Evolutionary conservation across 2,888 invertebrate species (phyloP).

Genomic region (Nematopogon swammerdamellus): DNA sequence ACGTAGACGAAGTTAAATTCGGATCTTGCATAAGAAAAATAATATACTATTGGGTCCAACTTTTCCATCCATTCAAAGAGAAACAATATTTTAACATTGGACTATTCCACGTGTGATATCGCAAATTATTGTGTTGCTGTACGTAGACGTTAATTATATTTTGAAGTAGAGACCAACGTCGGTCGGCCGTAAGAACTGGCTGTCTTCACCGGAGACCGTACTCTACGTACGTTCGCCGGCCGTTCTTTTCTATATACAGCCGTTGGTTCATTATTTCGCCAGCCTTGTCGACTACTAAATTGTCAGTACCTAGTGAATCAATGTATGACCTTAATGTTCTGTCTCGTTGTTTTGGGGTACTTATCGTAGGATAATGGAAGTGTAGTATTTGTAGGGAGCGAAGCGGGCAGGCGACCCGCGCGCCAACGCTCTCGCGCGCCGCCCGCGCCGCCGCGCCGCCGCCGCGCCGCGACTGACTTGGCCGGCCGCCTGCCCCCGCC

Average conservation of each 20-base stretch:
- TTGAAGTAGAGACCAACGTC: not conserved
- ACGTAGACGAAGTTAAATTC: conserved; percentile 1
- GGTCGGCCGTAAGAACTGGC: not conserved
- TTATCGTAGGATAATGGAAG: not conserved
- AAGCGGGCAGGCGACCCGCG: not conserved
- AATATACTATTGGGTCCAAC: conserved; percentile 49
- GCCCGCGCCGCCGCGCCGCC: no score
- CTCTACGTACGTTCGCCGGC: no score
- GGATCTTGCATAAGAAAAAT: conserved; percentile 16
- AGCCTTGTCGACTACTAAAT: not conserved
- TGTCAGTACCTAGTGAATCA: not conserved
- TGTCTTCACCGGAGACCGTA: no score
- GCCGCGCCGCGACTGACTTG: not conserved
- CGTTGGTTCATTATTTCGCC: not conserved
- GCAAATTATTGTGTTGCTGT: not conserved
- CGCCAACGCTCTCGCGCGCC: no score
- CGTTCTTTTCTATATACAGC: not conserved
- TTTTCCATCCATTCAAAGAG: conserved; percentile 45
- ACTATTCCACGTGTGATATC: conserved; percentile 19
- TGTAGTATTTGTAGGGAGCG: not conserved
- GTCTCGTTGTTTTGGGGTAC: not conserved
- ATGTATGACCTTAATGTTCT: no score
- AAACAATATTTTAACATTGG: conserved; percentile 30
- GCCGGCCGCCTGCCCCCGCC: not conserved
- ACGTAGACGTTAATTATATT: not conserved